A percentile compares a stretch with the other conserved stretches of the same genome.
These are phyloP conservation scores for Ochropleura plecta DNA, from an alignment of 2,888 invertebrate genomes.

Conservation along the genomic window DNA sequence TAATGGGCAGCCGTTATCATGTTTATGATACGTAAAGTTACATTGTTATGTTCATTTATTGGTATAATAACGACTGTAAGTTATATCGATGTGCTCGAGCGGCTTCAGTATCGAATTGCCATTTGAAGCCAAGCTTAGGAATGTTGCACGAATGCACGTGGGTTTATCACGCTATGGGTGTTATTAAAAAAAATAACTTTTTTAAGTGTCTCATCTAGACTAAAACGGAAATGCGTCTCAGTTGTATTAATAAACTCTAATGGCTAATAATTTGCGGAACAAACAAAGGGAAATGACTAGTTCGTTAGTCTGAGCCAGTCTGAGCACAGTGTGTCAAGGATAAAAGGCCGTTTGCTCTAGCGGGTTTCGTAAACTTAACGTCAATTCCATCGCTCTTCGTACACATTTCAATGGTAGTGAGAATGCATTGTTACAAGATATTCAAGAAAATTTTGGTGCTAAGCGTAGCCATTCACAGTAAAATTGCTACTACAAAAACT, in stretches of 20 bases:
- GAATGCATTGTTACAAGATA: constrained; percentile 8
- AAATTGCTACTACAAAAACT: constrained; percentile 38
- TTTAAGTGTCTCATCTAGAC: background rate
- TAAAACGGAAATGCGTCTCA: constrained; percentile 26
- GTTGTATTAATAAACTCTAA: constrained; percentile 21
- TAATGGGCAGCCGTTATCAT: constrained; percentile 23
- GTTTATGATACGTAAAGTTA: constrained; percentile 16
- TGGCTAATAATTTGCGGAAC: constrained; percentile 34
- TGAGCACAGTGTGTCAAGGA: constrained; percentile 47
- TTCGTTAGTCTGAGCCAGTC: constrained; percentile 25
- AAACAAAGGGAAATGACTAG: constrained; percentile 33
- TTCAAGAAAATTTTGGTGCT: constrained; percentile 20
- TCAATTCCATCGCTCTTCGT: background rate
- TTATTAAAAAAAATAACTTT: too few species aligned
- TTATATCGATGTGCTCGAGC: constrained; percentile 12
- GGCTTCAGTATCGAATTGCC: constrained; percentile 24
- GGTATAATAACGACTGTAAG: background rate
- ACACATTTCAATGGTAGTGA: constrained; percentile 11
- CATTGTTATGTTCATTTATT: constrained; percentile 33
- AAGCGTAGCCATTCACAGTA: constrained; percentile 13
- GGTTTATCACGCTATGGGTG: background rate
- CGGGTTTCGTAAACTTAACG: constrained; percentile 4
- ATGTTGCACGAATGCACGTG: background rate
- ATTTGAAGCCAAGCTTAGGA: constrained; percentile 8
- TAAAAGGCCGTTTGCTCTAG: constrained; percentile 12